These are phyloP conservation scores for Ginglymostoma cirratum DNA, from an alignment of 2,113 vertebrate genomes.

Conservation along the genomic window DNA sequence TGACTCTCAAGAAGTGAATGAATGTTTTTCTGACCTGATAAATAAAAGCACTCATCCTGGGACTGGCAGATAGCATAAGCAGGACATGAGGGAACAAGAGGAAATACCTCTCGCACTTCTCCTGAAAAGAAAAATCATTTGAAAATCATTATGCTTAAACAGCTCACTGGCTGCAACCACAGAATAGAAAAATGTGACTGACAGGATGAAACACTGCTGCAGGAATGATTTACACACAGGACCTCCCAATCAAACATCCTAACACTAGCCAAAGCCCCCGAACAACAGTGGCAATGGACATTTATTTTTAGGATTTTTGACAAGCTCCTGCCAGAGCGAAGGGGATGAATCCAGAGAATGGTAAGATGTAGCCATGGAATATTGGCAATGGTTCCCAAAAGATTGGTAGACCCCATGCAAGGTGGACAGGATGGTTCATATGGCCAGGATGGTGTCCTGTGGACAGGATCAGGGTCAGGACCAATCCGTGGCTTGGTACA, in stretches of 20 bases:
- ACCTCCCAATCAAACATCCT: background rate
- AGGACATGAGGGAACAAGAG: slow-evolving; percentile 91
- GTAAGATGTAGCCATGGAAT: too few species aligned
- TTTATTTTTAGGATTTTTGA: background rate
- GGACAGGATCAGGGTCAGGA: background rate
- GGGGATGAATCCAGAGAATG: background rate
- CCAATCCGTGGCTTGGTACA: background rate
- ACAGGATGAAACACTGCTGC: background rate
- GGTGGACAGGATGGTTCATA: too few species aligned
- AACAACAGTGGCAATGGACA: background rate
- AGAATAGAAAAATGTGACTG: background rate
- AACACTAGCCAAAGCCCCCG: background rate
- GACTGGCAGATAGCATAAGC: slow-evolving; percentile 94
- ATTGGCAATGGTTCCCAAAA: too few species aligned
- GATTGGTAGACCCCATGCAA: too few species aligned
- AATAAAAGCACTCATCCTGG: slow-evolving; percentile 97
- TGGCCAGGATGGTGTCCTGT: too few species aligned
- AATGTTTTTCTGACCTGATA: slow-evolving; percentile 73
- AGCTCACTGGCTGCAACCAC: background rate
- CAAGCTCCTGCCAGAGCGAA: background rate
- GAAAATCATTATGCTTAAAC: too few species aligned
- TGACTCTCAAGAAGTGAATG: background rate
- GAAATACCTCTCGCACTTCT: slow-evolving; percentile 93
- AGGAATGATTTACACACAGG: background rate
- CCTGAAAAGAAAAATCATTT: slow-evolving; percentile 57